Evolutionary conservation across 1,140 invertebrate species (phyloP).

Genomic region (Probaryconus sp.): DNA sequence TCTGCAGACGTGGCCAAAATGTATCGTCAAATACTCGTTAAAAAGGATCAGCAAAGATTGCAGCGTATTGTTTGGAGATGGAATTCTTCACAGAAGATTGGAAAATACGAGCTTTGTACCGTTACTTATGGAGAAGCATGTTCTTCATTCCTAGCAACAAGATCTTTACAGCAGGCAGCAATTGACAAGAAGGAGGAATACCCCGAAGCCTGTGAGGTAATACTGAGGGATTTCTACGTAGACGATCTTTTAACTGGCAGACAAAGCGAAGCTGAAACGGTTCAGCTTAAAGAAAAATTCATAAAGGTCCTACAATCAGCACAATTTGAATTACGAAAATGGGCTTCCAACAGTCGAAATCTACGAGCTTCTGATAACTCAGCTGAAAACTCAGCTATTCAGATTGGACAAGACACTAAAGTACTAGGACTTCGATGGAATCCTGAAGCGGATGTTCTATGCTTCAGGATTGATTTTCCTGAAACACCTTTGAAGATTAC

Average conservation of each 20-base stretch:
- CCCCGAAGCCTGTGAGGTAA: background rate
- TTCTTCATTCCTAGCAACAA: slow-evolving; percentile 53
- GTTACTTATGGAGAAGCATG: slow-evolving; percentile 24
- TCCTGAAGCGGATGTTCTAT: background rate
- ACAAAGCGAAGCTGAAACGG: slow-evolving; percentile 18
- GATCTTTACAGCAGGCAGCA: slow-evolving; percentile 65
- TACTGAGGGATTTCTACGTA: slow-evolving; percentile 73
- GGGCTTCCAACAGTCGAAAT: background rate
- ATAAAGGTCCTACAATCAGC: background rate
- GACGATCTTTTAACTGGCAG: slow-evolving; percentile 74
- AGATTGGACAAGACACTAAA: slow-evolving; percentile 4
- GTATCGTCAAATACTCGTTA: slow-evolving; percentile 16
- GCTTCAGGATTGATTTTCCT: background rate
- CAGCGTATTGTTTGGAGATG: slow-evolving; percentile 15
- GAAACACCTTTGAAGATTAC: slow-evolving; percentile 1
- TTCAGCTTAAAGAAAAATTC: no score
- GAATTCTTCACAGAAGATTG: background rate
- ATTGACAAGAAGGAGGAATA: slow-evolving; percentile 2
- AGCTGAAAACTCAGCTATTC: background rate
- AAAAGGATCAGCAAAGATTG: background rate
- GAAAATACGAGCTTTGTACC: slow-evolving; percentile 10
- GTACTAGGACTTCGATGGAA: slow-evolving; percentile 5
- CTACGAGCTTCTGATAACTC: background rate
- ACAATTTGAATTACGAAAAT: background rate
- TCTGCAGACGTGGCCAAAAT: slow-evolving; percentile 14